These are phyloP conservation scores for Epicampocera succincta DNA, from an alignment of 2,888 invertebrate species.

Conservation along the genomic window DNA sequence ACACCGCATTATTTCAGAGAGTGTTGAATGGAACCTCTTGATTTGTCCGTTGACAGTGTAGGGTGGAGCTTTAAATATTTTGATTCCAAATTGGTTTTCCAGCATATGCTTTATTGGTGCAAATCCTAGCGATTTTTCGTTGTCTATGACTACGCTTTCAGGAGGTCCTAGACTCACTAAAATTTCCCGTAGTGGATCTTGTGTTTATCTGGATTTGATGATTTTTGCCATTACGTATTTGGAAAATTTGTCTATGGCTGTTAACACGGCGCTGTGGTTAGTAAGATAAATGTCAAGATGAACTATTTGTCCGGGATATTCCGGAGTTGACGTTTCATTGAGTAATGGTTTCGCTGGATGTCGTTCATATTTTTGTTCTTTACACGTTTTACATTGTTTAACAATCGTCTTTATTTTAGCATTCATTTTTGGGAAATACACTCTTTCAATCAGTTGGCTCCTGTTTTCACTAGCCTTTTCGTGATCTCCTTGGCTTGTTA, in stretches of 20 bases:
- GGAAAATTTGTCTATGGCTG: constrained; percentile 1
- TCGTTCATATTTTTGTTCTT: constrained; percentile 22
- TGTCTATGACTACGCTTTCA: background rate
- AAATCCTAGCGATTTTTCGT: background rate
- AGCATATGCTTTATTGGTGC: background rate
- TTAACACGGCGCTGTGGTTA: background rate
- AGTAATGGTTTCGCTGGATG: no score
- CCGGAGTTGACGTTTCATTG: background rate
- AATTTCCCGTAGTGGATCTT: constrained; percentile 1
- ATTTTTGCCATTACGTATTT: background rate
- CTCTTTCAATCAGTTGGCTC: constrained; percentile 41
- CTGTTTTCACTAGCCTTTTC: constrained; percentile 23
- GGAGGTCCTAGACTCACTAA: background rate
- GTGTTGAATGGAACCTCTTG: background rate
- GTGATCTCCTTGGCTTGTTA: constrained; percentile 26
- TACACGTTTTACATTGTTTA: constrained; percentile 36
- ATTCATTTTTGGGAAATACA: background rate
- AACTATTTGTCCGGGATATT: background rate
- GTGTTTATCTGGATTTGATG: background rate
- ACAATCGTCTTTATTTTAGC: constrained; percentile 23
- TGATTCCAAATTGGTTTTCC: background rate
- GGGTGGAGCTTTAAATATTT: background rate
- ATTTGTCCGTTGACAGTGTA: background rate
- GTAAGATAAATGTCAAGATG: background rate
- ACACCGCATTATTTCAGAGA: no score